Evolutionary conservation across 2,113 vertebrate species (phyloP).

Genomic region (Grallaria varia): DNA sequence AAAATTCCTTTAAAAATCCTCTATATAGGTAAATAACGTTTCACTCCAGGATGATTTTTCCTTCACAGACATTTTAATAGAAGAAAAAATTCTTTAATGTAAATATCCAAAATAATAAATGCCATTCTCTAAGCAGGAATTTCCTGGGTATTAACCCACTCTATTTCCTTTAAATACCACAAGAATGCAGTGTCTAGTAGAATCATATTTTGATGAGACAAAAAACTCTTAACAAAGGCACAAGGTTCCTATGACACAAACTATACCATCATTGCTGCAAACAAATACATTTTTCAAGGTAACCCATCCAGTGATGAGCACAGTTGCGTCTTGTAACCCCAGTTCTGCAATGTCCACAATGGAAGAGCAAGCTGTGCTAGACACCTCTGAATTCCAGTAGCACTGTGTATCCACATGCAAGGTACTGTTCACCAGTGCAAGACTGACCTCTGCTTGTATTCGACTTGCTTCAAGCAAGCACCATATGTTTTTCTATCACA

Average conservation of each 20-base stretch:
- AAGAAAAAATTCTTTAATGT: background rate
- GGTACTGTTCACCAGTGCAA: slow-evolving; percentile 47
- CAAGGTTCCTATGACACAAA: background rate
- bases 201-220: slow-evolving; percentile 3
- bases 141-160: slow-evolving; percentile 43
- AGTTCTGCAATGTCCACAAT: background rate
- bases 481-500: slow-evolving; percentile 47
- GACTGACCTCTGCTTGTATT: slow-evolving; percentile 64
- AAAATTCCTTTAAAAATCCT: slow-evolving; percentile 35
- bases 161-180: slow-evolving; percentile 39
- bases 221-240: background rate
- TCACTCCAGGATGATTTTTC: background rate
- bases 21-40: background rate
- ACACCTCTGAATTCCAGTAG: background rate
- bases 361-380: background rate
- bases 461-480: background rate
- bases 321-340: background rate
- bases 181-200: slow-evolving; percentile 34
- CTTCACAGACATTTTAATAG: background rate
- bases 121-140: slow-evolving; percentile 51
- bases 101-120: slow-evolving; percentile 40
- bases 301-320: background rate
- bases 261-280: background rate
- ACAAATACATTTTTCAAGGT: background rate
- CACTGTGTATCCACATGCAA: background rate